Percentiles rank a stretch among this genome's conserved stretches.
Conservation (phyloP, 2,113 vertebrate genomes). For the Axis porcinus region DNA sequence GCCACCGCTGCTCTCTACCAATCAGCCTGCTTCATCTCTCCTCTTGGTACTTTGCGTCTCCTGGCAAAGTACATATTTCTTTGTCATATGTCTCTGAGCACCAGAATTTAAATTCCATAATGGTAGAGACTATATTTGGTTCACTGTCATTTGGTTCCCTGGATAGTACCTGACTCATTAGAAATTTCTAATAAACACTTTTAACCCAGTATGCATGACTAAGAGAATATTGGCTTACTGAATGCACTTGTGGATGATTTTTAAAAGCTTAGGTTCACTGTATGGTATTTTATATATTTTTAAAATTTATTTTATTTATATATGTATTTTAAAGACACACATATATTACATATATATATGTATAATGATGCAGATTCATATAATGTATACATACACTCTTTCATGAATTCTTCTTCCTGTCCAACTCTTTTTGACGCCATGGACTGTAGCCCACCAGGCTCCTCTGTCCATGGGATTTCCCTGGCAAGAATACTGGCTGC, state of each 20-base stretch:
- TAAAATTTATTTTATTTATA: neutral
- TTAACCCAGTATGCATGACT: neutral
- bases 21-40: neutral
- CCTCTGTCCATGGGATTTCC: neutral
- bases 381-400: neutral
- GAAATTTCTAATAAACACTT: neutral
- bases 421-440: neutral
- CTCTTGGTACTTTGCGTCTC: neutral
- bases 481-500: neutral
- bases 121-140: neutral
- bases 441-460: neutral
- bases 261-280: neutral
- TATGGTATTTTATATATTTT: neutral
- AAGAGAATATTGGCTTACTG: neutral
- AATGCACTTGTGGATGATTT: neutral
- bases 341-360: neutral
- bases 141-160: neutral
- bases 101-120: neutral
- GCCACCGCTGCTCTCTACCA: rapidly evolving
- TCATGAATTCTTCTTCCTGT: neutral
- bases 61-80: neutral
- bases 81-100: neutral
- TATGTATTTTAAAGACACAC: neutral
- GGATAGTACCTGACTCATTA: neutral
- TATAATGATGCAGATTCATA: neutral